Evolutionary conservation across 2,113 vertebrate species (phyloP).

Genomic region (Meriones unguiculatus): DNA sequence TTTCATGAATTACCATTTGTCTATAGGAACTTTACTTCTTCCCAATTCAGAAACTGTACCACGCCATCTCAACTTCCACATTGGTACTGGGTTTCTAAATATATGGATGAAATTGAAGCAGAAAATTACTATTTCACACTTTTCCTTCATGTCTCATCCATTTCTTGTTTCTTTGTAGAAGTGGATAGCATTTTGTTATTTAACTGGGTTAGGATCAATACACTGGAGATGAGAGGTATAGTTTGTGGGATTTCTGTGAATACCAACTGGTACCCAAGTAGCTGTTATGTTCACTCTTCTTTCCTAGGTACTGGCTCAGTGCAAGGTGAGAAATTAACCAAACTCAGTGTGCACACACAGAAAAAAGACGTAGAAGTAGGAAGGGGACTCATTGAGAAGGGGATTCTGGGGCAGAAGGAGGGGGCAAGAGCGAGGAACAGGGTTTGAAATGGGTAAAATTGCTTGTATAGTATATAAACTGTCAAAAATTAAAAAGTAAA

Average conservation of each 20-base stretch:
- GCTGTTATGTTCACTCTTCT: neutral
- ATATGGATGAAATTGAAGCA: slow-evolving; percentile 22
- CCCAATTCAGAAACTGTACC: neutral
- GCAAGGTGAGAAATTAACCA: no score
- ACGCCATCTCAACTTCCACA: neutral
- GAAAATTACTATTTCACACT: neutral
- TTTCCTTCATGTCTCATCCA: neutral
- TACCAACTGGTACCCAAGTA: neutral
- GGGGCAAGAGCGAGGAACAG: neutral
- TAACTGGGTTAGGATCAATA: neutral
- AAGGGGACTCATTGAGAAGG: no score
- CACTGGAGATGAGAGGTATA: neutral
- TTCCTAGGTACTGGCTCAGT: neutral
- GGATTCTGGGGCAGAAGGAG: neutral
- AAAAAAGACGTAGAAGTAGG: neutral
- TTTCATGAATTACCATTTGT: neutral
- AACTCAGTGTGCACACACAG: no score
- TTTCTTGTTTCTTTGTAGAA: neutral
- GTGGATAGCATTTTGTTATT: neutral
- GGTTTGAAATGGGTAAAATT: neutral
- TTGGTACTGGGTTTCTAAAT: neutral
- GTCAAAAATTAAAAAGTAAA: neutral
- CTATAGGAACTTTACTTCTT: neutral
- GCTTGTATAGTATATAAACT: neutral
- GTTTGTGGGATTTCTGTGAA: neutral